Evolutionary conservation across 2,797 vertebrate species (phyloP), one percentile per base, ranked within the genome.

Genomic region (Chromis chromis): DNA sequence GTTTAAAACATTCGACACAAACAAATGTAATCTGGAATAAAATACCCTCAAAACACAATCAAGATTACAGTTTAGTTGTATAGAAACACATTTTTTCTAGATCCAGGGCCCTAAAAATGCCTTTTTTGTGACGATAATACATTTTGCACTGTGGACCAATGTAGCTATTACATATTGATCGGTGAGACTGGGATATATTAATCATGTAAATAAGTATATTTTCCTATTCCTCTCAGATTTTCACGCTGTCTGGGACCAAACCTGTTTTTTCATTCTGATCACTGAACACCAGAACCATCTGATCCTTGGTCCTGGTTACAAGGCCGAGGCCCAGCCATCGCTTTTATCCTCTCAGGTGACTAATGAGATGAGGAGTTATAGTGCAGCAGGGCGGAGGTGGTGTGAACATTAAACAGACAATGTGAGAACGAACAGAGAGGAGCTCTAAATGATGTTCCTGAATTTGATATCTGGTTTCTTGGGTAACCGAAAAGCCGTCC

Each of bases 291-390:
- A 6, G 33, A 70, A 71, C 61, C 39, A 71, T 25, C 27, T 11
- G 4, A 65, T 74, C 53, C 48, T 14, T 52, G 27, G 50, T 48
- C 60, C 13, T 1, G 31, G 70, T 64, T 46, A 36, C 52, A 42
- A 19, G 44, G 36, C 66, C 36, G 22, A 1, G 55, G 70, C 67
- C 54, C 3, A 4, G 61, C 70, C 1, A 46, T n/a, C 4, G 56
- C 64, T 79, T 68, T 72, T 65, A 72, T 74, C 81, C 69, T 83
- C 74, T 78, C 68, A 33, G 71, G 69, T 80, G 79, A 84, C 71
- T 70, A 65, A 83, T 63, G 54, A 85, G 67, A 80, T 58, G 73
- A 69, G 82, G 52, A 78, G 58, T 27, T 22, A 31, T 28, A 19
- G 16, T 27, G 52, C 62, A 70, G 58, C 56, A 25, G 49, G 11